Evolutionary conservation across 2,113 vertebrate species (phyloP).

Genomic region (Condylura cristata): DNA sequence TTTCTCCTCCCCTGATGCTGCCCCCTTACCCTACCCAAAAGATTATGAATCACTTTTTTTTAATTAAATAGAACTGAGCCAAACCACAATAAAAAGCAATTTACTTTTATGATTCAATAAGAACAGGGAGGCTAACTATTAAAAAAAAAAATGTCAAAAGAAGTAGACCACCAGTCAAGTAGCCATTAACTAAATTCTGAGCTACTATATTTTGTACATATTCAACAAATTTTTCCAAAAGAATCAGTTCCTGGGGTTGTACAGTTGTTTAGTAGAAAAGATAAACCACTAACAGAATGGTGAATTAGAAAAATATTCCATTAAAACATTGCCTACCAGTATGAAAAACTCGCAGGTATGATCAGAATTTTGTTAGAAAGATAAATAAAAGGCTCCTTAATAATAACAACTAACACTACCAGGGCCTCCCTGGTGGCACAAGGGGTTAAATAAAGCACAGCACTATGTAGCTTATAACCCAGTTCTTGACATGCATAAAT

Average conservation of each 20-base stretch:
- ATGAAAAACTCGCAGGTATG: not conserved
- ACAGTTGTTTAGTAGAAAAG: not conserved
- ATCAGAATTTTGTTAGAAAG: slow-evolving; percentile 1
- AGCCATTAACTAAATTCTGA: not conserved
- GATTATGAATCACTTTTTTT: not conserved
- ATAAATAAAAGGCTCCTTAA: not conserved
- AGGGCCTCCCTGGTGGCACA: no score
- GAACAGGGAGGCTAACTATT: not conserved
- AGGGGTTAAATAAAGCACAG: no score
- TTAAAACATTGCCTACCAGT: not conserved
- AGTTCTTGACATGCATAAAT: no score
- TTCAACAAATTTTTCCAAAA: not conserved
- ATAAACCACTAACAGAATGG: not conserved
- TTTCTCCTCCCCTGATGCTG: not conserved
- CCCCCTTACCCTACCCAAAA: not conserved
- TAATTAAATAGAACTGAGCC: not conserved
- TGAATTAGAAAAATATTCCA: not conserved
- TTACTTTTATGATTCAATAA: not conserved
- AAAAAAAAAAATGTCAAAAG: not conserved
- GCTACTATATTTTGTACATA: not conserved
- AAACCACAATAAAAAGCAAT: not conserved
- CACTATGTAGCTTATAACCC: no score
- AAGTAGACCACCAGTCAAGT: not conserved
- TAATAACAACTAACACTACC: not conserved
- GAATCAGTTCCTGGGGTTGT: not conserved